Base-by-base conservation (phyloP, 1,140 invertebrate species). In the Andricus grossulariae region DNA sequence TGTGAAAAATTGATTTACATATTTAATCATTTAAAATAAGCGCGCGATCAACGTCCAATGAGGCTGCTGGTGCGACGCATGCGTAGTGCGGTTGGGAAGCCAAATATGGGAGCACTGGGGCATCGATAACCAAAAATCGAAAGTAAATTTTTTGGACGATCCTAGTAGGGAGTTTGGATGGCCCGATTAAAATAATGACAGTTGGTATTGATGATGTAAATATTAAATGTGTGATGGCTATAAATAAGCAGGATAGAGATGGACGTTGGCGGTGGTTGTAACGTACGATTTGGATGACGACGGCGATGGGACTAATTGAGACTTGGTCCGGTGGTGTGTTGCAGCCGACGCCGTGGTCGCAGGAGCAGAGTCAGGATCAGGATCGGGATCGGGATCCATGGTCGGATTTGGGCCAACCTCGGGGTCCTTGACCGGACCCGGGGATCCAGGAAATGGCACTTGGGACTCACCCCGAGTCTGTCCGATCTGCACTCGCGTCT, bases 401-500 rank as follows among this genome's bases (percentile, higher is more conserved):
- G 74, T 15, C 10, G 70, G 75, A 51, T 79, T 77, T 52, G 57
- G 71, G 45, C 66, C 74, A 39, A 51, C 74, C 13, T 75, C 82
- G 25, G 77, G 72, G 54, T 19, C 51, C 39, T 55, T 81, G 39
- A 74, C 39, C 76, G 77, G 83, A 66, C 57, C 75, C 72, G 79
- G 81, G 73, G 84, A 86, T 16, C 75, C 80, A 52, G 80, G 75
- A 3, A 79, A 77, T 45, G 76, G 81, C 52, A 87, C 84, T 19
- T 90, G 88, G 88, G 86, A 88, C 60, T 85, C 85, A 16, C 88
- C 88, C 19, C 86, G 90, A 49, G 85, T 89, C 7, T 91, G 91
- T 81, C 90, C 90, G 15, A 82, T 90, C 50, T 92, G 91, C 77
- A 84, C 86, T 72, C 88, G 90, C 51, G 82, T 91, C 82, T 91